A percentile compares a stretch with the other conserved stretches of the same genome.
These are phyloP conservation scores for Megaceryle torquata DNA, from an alignment of 2,113 vertebrate genomes.

Conservation along the genomic window DNA sequence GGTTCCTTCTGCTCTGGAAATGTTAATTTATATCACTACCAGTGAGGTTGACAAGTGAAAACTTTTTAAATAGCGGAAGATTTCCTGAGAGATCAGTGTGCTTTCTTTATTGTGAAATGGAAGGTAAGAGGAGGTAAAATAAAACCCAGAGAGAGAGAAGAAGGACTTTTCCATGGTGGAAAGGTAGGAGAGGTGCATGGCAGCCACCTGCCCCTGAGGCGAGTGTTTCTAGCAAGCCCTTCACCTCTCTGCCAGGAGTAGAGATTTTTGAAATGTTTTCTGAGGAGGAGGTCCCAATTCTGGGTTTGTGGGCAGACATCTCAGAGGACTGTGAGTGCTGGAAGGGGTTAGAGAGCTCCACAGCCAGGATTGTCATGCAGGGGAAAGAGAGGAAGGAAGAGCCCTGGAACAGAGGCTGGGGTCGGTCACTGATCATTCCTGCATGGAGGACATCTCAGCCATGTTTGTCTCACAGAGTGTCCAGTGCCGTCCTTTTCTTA, in stretches of 20 bases:
- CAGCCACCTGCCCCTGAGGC: accelerated
- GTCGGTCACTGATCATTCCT: background rate
- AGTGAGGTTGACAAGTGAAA: background rate
- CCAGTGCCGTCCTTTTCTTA: accelerated
- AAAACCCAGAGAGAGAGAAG: background rate
- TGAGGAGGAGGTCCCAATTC: background rate
- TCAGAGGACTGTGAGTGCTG: accelerated
- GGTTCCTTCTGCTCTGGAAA: background rate
- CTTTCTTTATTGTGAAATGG: constrained; percentile 5
- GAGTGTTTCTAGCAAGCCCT: background rate
- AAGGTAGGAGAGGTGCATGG: background rate
- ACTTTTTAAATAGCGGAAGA: background rate
- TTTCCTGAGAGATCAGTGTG: constrained; percentile 5
- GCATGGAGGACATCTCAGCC: background rate
- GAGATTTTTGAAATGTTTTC: background rate
- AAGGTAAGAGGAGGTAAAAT: background rate
- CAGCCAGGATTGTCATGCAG: background rate
- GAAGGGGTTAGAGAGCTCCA: background rate
- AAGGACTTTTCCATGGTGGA: background rate
- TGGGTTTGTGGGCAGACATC: background rate
- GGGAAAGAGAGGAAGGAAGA: background rate
- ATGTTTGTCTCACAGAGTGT: accelerated
- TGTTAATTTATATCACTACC: background rate
- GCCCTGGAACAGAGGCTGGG: background rate
- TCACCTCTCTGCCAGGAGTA: accelerated